Conservation (phyloP, 2,797 vertebrate species). For the Remorina albescens region DNA sequence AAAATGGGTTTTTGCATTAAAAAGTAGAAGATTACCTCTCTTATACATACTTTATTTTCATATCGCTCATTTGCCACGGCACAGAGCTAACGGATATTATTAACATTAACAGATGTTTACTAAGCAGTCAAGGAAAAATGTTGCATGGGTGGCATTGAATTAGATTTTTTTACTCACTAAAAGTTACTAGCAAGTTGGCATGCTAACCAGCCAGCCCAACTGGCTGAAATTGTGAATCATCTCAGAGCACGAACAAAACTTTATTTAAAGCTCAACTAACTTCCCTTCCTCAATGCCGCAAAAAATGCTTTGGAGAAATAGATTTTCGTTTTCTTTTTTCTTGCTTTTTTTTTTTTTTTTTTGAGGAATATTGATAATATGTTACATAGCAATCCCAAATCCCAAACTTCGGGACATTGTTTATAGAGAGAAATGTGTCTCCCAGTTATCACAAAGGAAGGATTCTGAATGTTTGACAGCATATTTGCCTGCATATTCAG, state of each 20-base stretch:
- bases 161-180: too few species aligned
- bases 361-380: conserved; percentile 44
- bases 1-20: background rate
- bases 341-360: conserved; percentile 21
- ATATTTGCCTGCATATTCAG: conserved; percentile 42
- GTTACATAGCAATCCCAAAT: conserved; percentile 19
- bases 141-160: too few species aligned
- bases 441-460: conserved; percentile 66
- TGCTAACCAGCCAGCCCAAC: background rate
- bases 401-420: conserved; percentile 48
- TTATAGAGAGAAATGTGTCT: conserved; percentile 46
- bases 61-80: background rate
- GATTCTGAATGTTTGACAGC: conserved; percentile 41
- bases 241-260: conserved; percentile 30
- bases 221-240: conserved; percentile 16
- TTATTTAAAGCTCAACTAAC: conserved; percentile 10
- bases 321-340: conserved; percentile 25
- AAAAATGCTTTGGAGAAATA: conserved; percentile 14
- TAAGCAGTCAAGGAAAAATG: too few species aligned
- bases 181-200: too few species aligned
- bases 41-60: background rate
- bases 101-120: too few species aligned
- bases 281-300: conserved; percentile 16
- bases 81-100: too few species aligned
- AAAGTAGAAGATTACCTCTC: background rate